Percentiles rank a stretch among this genome's conserved stretches.
These are phyloP conservation scores for Teleogryllus oceanicus DNA, from an alignment of 2,888 invertebrate genomes.

Conservation along the genomic window DNA sequence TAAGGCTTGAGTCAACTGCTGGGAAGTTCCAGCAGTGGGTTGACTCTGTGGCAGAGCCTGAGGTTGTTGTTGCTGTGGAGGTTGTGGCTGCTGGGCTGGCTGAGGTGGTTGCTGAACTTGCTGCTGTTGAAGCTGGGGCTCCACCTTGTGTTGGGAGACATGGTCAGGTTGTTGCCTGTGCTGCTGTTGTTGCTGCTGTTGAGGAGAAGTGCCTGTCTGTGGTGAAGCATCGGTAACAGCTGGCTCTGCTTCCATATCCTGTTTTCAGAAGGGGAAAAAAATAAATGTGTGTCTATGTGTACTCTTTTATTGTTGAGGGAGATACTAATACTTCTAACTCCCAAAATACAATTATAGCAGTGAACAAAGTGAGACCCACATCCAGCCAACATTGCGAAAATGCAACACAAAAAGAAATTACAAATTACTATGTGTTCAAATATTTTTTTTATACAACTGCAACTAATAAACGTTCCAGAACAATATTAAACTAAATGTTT, in stretches of 20 bases:
- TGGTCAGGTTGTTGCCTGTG: constrained; percentile 29
- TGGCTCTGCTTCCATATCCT: constrained; percentile 49
- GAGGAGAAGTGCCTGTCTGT: constrained; percentile 23
- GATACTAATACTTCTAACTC: too few species aligned
- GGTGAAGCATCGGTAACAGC: constrained; percentile 24
- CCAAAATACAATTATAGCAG: too few species aligned
- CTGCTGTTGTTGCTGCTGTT: constrained; percentile 26
- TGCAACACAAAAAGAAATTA: too few species aligned
- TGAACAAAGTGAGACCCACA: too few species aligned
- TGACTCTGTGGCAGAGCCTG: constrained; percentile 36
- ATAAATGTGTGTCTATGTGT: background rate
- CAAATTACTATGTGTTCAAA: too few species aligned
- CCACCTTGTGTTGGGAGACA: constrained; percentile 34
- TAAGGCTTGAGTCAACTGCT: background rate
- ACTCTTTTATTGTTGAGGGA: too few species aligned
- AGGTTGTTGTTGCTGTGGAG: constrained; percentile 40
- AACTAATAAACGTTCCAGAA: too few species aligned
- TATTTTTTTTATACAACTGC: too few species aligned
- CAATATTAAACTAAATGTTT: too few species aligned
- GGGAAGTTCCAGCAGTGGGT: background rate
- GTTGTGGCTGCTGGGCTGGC: constrained; percentile 40
- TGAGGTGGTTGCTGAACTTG: constrained; percentile 31
- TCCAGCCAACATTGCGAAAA: too few species aligned
- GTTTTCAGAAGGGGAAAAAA: background rate
- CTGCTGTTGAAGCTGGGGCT: constrained; percentile 35